These are phyloP conservation scores for Leptinotarsa rubiginosa DNA, from an alignment of 2,888 invertebrate genomes.

Conservation along the genomic window DNA sequence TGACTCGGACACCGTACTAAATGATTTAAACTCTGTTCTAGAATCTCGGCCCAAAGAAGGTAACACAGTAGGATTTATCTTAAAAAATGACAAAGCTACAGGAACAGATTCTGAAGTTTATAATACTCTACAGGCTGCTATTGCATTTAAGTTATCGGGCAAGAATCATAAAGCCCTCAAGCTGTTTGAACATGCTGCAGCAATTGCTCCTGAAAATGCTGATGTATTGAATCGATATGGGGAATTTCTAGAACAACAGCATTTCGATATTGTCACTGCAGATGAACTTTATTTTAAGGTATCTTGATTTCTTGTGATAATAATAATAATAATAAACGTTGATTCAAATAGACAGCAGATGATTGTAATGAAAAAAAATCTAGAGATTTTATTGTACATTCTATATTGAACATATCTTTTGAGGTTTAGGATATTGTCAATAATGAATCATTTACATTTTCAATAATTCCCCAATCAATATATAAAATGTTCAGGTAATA, in stretches of 20 bases:
- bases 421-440: too few species aligned
- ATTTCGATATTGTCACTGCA: conserved; percentile 87
- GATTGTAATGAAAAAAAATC: too few species aligned
- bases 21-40: conserved; percentile 57
- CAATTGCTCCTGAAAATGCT: conserved; percentile 90
- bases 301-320: conserved; percentile 26
- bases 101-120: conserved; percentile 78
- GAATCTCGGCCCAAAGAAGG: conserved; percentile 50
- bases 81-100: conserved; percentile 48
- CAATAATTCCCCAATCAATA: too few species aligned
- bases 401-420: too few species aligned
- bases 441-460: too few species aligned
- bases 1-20: conserved; percentile 56
- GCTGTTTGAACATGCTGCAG: conserved; percentile 90
- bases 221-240: conserved; percentile 94
- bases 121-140: conserved; percentile 85
- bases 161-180: conserved; percentile 88
- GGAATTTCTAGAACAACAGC: conserved; percentile 88
- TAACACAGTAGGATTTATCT: conserved; percentile 40
- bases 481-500: too few species aligned
- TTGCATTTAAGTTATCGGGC: conserved; percentile 85
- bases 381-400: too few species aligned
- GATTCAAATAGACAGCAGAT: neutral
- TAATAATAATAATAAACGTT: neutral
- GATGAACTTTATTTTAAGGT: conserved; percentile 90